These are phyloP conservation scores for Albula goreensis DNA, from an alignment of 2,113 vertebrate species.

Conservation along the genomic window DNA sequence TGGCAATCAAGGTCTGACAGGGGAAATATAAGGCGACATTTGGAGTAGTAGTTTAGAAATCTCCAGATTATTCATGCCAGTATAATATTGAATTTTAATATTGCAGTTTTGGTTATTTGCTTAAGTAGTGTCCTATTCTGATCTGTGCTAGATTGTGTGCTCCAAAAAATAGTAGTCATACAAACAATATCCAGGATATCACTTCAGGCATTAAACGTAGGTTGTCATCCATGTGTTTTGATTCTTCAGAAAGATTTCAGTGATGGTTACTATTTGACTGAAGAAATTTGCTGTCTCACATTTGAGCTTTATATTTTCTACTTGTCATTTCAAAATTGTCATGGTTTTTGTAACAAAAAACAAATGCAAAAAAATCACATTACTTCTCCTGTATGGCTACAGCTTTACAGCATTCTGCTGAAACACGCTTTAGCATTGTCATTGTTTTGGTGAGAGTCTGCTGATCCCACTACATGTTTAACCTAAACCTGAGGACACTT, in stretches of 20 bases:
- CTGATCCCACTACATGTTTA: not conserved
- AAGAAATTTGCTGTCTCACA: not conserved
- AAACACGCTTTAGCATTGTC: not conserved
- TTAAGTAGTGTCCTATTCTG: too few species aligned
- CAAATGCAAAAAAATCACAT: not conserved
- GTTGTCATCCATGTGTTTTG: too few species aligned
- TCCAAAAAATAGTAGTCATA: too few species aligned
- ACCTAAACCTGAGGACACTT: conserved; percentile 35
- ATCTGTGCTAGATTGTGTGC: too few species aligned
- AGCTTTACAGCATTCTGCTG: not conserved
- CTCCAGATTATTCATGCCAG: too few species aligned
- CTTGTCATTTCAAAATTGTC: not conserved
- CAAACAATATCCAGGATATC: too few species aligned
- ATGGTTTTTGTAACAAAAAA: not conserved
- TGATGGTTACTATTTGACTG: not conserved
- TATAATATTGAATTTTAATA: not conserved
- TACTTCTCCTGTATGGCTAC: not conserved
- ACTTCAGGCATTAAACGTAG: too few species aligned
- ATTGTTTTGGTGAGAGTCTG: not conserved
- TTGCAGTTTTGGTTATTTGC: not conserved
- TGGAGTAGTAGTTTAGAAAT: too few species aligned
- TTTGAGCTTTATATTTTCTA: not conserved
- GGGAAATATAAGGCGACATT: too few species aligned
- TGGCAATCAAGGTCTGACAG: too few species aligned
- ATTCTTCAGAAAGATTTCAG: too few species aligned